phyloP scores from a whole-genome alignment of 2,797 vertebrate genomes.

The Zenarchopterus dispar region DNA sequence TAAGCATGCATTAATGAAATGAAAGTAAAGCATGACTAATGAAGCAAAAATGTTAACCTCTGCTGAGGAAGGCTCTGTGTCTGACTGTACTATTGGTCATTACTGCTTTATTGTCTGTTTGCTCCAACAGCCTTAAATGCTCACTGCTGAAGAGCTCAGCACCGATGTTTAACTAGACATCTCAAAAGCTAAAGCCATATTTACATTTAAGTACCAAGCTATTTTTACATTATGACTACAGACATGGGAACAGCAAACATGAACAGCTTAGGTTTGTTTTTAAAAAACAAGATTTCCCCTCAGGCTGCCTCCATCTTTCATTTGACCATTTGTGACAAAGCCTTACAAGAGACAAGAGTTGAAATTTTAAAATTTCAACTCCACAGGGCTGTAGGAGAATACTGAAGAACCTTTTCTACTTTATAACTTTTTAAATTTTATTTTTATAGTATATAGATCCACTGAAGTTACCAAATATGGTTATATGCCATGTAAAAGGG shows the following conservation, averaged over 20 bases:
- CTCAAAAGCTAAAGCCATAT: conserved; percentile 30
- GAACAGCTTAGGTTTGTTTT: background rate
- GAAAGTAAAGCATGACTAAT: conserved; percentile 55
- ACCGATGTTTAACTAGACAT: conserved; percentile 2
- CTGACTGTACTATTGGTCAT: conserved; percentile 55
- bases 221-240: background rate
- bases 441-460: too few species aligned
- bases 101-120: conserved; percentile 51
- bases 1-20: conserved; percentile 43
- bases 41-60: conserved; percentile 50
- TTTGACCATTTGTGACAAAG: conserved; percentile 59
- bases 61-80: conserved; percentile 36
- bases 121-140: conserved; percentile 19
- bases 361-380: background rate
- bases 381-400: conserved; percentile 37
- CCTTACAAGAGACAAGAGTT: conserved; percentile 23
- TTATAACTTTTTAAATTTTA: background rate
- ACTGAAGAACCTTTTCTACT: conserved; percentile 38
- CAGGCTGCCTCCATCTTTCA: conserved; percentile 47
- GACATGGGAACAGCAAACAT: conserved; percentile 1
- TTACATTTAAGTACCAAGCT: conserved; percentile 1
- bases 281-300: conserved; percentile 7
- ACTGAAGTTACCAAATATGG: too few species aligned
- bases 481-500: conserved; percentile 1
- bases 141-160: conserved; percentile 33